These are phyloP conservation scores for Brachionus plicatilis DNA, from an alignment of 1,140 invertebrate genomes.

Conservation along the genomic window DNA sequence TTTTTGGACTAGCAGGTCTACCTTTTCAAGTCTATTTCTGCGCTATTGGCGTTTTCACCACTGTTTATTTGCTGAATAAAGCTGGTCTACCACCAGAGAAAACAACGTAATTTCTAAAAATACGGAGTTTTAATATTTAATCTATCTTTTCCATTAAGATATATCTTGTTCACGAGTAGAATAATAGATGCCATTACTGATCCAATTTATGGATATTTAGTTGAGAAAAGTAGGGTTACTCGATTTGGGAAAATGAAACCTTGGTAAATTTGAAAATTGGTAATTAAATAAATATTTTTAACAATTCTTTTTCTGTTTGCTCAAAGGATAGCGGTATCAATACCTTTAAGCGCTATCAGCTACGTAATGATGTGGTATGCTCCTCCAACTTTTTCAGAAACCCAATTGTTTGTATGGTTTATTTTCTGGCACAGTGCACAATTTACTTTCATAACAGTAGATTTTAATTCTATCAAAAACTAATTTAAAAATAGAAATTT, in stretches of 20 bases:
- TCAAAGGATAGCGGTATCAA: not conserved
- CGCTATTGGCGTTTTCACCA: conserved; percentile 31
- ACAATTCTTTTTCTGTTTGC: not conserved
- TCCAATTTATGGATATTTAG: conserved; percentile 26
- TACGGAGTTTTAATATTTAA: not conserved
- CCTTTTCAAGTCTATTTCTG: conserved; percentile 34
- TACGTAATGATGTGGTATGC: conserved; percentile 39
- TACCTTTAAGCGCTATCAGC: conserved; percentile 25
- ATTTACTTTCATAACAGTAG: conserved; percentile 14
- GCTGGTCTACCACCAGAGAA: conserved; percentile 6
- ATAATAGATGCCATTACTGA: conserved; percentile 35
- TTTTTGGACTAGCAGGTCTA: conserved; percentile 7
- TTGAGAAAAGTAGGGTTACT: conserved; percentile 7
- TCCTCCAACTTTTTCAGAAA: conserved; percentile 5
- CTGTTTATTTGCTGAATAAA: conserved; percentile 19
- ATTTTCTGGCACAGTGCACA: conserved; percentile 2
- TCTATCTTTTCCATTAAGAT: not conserved
- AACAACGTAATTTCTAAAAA: not conserved
- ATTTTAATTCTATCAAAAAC: not conserved
- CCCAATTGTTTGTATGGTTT: conserved; percentile 13
- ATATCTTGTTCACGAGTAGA: conserved; percentile 15
- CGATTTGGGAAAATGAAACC: conserved; percentile 40
- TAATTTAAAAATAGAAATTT: not conserved
- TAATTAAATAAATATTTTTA: not conserved
- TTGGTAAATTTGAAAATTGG: not conserved